Evolutionary conservation across 2,113 vertebrate species (phyloP).

Genomic region (Chauna torquata): DNA sequence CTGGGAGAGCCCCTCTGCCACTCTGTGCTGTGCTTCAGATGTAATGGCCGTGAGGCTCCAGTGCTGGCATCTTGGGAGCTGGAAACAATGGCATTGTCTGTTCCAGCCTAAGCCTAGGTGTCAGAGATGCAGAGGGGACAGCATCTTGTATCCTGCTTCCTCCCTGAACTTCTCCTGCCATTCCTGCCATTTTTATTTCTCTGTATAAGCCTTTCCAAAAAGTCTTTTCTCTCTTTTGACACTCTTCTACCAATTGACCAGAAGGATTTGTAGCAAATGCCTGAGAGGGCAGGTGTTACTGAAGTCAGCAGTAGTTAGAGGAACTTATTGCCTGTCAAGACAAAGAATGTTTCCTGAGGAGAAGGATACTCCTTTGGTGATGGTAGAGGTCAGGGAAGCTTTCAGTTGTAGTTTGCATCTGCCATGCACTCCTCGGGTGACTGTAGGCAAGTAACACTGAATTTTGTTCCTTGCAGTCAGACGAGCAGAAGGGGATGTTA

Average conservation of each 20-base stretch:
- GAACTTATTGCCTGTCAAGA: not conserved
- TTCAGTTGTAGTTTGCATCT: not conserved
- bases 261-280: not conserved
- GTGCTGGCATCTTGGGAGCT: not conserved
- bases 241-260: not conserved
- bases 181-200: not conserved
- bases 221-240: not conserved
- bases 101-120: not conserved
- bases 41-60: not conserved
- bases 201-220: not conserved
- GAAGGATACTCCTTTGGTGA: not conserved
- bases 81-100: not conserved
- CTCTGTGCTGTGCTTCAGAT: not conserved
- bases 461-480: not conserved
- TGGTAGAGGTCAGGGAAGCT: not conserved
- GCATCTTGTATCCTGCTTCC: not conserved
- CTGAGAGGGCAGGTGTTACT: not conserved
- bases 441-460: not conserved
- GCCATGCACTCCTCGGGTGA: not conserved
- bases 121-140: not conserved
- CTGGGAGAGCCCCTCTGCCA: not conserved
- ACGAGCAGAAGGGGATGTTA: not conserved
- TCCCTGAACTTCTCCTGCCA: not conserved
- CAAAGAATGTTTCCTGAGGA: not conserved
- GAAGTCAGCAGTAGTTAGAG: constrained; percentile 7